Conservation (phyloP, 1,140 invertebrate genomes). For the Micrasema minimum region DNA sequence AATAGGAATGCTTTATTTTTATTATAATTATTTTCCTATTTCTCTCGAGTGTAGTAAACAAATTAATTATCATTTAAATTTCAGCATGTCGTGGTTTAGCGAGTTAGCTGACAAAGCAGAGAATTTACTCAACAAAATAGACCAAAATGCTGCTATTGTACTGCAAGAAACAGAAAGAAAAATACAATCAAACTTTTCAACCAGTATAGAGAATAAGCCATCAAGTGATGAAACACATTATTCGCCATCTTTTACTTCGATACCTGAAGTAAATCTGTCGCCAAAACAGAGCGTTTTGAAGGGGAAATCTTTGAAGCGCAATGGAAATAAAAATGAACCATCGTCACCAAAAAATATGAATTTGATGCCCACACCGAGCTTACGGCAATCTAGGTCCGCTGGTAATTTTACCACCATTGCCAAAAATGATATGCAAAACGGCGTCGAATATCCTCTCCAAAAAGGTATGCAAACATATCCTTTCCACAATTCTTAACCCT, state of each 20-base stretch:
- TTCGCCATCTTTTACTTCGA: conserved; percentile 11
- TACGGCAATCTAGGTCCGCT: conserved; percentile 9
- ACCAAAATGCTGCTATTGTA: conserved; percentile 86
- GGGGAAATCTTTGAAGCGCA: conserved; percentile 33
- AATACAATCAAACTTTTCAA: conserved; percentile 21
- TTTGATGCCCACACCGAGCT: conserved; percentile 5
- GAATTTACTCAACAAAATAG: conserved; percentile 85
- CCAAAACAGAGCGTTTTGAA: conserved; percentile 13
- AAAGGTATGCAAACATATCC: conserved; percentile 2
- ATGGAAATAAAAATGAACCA: background rate
- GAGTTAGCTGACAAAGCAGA: conserved; percentile 87
- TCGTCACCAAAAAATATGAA: background rate
- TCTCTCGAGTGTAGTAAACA: background rate
- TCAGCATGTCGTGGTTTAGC: conserved; percentile 82
- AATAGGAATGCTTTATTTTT: no score
- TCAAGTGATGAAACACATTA: conserved; percentile 3
- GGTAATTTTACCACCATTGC: conserved; percentile 25
- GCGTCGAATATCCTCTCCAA: no score
- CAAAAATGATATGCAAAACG: background rate
- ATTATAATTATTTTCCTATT: background rate
- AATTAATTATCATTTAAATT: conserved; percentile 7
- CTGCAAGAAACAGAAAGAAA: conserved; percentile 56
- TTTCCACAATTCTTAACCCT: no score
- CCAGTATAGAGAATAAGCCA: background rate
- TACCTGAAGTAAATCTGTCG: background rate